Conservation (phyloP, 2,888 invertebrate genomes). For the Malthinus seriepunctatus region DNA sequence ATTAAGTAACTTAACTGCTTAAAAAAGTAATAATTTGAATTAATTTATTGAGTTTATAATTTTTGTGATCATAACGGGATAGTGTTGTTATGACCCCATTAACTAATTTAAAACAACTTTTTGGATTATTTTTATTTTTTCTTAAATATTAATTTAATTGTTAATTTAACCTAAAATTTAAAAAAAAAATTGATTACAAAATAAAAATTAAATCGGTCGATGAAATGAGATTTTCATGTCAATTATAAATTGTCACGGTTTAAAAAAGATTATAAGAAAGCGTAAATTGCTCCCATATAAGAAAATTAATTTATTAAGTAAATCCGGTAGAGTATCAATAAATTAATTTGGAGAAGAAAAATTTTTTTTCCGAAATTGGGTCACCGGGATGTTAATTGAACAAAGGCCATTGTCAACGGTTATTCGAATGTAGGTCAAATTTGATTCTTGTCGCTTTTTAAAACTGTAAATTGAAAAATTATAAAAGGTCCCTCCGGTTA, state of each 20-base stretch:
- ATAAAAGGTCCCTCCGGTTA: constrained; percentile 21
- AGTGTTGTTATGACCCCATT: not conserved
- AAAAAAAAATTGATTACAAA: not conserved
- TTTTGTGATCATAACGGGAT: constrained; percentile 1
- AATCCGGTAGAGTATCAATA: not conserved
- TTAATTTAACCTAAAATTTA: constrained; percentile 1
- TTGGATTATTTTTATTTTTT: not conserved
- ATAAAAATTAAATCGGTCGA: constrained; percentile 11
- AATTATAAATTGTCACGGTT: constrained; percentile 3
- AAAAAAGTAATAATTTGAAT: too few relatives aligned
- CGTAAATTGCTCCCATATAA: constrained; percentile 7
- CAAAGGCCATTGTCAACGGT: constrained; percentile 9
- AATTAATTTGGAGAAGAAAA: not conserved
- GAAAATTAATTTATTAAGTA: not conserved
- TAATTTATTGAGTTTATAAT: not conserved
- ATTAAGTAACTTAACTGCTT: too few relatives aligned
- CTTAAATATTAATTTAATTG: constrained; percentile 9
- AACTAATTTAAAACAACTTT: not conserved
- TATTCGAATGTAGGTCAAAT: constrained; percentile 15
- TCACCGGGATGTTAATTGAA: not conserved
- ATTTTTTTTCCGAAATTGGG: not conserved
- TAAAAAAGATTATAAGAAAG: constrained; percentile 12
- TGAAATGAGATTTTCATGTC: constrained; percentile 15
- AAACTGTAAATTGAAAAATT: constrained; percentile 28
- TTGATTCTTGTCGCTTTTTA: constrained; percentile 20